Evolutionary conservation across 2,888 invertebrate species (phyloP).

Genomic region (Anticlea derivata): DNA sequence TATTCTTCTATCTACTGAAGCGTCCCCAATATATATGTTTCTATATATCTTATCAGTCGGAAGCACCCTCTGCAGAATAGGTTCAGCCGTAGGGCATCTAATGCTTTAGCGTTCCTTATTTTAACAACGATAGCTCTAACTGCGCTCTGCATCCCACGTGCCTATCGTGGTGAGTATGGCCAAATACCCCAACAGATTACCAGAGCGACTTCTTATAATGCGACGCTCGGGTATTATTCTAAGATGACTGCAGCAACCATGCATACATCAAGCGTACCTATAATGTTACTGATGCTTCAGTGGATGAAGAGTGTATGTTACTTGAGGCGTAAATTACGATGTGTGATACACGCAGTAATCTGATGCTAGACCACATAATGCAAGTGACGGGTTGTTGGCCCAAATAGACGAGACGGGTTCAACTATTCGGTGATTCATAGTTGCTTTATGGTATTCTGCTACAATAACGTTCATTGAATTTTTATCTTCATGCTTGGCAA

Average conservation of each 20-base stretch:
- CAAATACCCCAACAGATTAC: too few species aligned
- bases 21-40: too few species aligned
- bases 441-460: constrained; percentile 37
- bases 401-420: constrained; percentile 56
- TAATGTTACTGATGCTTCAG: constrained; percentile 2
- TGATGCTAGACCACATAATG: constrained; percentile 55
- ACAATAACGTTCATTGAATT: constrained; percentile 29
- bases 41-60: too few species aligned
- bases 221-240: too few species aligned
- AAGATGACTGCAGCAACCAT: too few species aligned
- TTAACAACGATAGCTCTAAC: too few species aligned
- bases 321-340: constrained; percentile 41
- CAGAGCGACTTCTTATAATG: too few species aligned
- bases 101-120: too few species aligned
- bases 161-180: too few species aligned
- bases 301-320: constrained; percentile 14
- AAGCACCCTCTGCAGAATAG: too few species aligned
- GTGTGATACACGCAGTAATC: constrained; percentile 43
- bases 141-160: too few species aligned
- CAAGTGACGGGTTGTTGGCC: constrained; percentile 65
- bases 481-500: constrained; percentile 23
- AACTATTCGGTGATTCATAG: constrained; percentile 42
- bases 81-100: too few species aligned
- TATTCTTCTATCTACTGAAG: neutral
- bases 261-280: constrained; percentile 2